Evolutionary conservation across 2,113 vertebrate species (phyloP).

Genomic region (Gymnarchus niloticus): DNA sequence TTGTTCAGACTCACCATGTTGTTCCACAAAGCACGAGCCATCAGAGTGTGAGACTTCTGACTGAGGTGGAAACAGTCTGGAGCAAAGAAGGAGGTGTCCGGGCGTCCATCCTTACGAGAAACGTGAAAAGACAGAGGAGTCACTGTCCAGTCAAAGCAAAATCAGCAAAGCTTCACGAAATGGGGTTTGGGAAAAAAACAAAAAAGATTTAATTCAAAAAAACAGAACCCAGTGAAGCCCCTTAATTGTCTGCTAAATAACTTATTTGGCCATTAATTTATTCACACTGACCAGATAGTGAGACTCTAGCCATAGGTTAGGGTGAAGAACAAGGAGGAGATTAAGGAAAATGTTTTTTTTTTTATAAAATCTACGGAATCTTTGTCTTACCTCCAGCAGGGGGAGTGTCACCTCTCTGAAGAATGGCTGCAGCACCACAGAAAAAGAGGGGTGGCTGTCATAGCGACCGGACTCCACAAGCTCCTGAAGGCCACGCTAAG

Average conservation of each 20-base stretch:
- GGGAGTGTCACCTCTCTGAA: conserved; percentile 45
- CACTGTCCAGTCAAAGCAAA: not conserved
- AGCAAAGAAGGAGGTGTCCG: conserved; percentile 74
- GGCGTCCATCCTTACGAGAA: conserved; percentile 60
- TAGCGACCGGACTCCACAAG: conserved; percentile 57
- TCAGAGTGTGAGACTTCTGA: conserved; percentile 75
- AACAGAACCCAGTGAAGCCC: not conserved
- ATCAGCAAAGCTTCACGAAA: not conserved
- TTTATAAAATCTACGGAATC: not conserved
- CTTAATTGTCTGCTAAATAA: not conserved
- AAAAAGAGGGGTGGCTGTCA: conserved; percentile 57
- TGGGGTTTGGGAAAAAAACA: not conserved
- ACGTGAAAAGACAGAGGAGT: not conserved
- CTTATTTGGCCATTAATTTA: not conserved
- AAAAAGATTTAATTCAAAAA: not conserved
- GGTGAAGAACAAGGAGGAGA: not conserved
- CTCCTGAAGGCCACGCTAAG: conserved; percentile 43
- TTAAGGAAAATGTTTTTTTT: not conserved
- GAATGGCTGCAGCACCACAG: conserved; percentile 65
- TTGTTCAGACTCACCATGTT: conserved; percentile 64
- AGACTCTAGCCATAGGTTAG: not conserved
- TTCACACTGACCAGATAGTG: not conserved
- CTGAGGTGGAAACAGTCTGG: conserved; percentile 85
- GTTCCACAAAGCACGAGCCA: conserved; percentile 80
- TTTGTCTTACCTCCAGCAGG: conserved; percentile 53